These are phyloP conservation scores for Phylloscopus trochiloides DNA, from an alignment of 2,113 vertebrate species.

Conservation along the genomic window DNA sequence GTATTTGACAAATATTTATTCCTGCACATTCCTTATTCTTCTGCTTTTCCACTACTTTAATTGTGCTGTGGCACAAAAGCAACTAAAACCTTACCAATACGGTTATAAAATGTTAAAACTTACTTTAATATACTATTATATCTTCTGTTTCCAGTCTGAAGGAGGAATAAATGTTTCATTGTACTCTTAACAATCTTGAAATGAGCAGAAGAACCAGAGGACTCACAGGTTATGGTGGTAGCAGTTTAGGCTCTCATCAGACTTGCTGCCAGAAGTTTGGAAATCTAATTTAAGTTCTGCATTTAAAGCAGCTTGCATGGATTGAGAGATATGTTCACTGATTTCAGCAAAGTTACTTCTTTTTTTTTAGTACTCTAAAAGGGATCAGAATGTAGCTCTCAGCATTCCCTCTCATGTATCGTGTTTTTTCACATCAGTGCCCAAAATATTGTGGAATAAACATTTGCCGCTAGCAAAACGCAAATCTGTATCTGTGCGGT, in stretches of 20 bases:
- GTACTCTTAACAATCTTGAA: neutral
- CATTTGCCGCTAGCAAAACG: neutral
- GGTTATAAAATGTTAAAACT: neutral
- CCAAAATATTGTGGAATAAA: slow-evolving; percentile 5
- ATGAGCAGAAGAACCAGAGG: neutral
- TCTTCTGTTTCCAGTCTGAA: neutral
- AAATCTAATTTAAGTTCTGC: neutral
- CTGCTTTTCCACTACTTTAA: neutral
- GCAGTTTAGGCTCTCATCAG: neutral
- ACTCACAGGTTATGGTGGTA: neutral
- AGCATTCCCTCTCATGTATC: neutral
- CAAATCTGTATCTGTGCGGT: neutral
- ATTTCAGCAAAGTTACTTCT: neutral
- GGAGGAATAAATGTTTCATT: neutral
- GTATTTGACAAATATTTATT: neutral
- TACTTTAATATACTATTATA: neutral
- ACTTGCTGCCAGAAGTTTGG: neutral
- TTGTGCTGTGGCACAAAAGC: neutral
- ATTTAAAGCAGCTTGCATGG: neutral
- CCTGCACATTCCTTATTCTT: neutral
- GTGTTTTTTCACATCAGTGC: slow-evolving; percentile 6
- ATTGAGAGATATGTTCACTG: neutral
- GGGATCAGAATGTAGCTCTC: neutral
- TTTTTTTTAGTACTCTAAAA: neutral
- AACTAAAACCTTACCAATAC: neutral